Base-by-base conservation (phyloP, 2,888 invertebrate species). In the Platypus cylindrus region DNA sequence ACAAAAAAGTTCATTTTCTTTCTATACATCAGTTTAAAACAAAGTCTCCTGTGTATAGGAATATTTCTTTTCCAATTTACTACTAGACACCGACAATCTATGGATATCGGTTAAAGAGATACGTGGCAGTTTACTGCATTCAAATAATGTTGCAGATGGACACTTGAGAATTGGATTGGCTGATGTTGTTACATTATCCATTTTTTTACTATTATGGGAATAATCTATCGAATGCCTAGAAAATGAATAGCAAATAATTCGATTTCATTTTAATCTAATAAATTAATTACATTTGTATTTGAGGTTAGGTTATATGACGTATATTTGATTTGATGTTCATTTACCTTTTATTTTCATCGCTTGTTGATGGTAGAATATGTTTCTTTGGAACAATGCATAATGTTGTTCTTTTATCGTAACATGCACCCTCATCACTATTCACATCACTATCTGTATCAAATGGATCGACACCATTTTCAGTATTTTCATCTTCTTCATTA, bases 361-460 rank as follows among this genome's bases (percentile, higher is more conserved):
- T 39, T n/a, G n/a, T n/a, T n/a, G 18, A 39, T 30, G 7, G 37
- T 38, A 5, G 42, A 37, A n/a, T 38, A 42, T 8, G 38, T 34
- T 26, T 38, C 39, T 14, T 36, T 32, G 5, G 42, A 39, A 39
- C 11, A 17, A 38, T 34, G 32, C 39, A 42, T 34, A 39, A 34
- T 34, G 38, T 41, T 34, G 41, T 41, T 33, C 41, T 38, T 36
- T 41, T 41, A 34, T 41, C 41, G 15, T 38, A 41, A 33, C 41
- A 41, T 14, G 38, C 41, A 33, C 51, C 51, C 27, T 52, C 53
- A 16, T 55, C 54, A 42, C 52, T 53, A 31, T 54, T 54, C n/a
- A 75, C 74, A 46, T 82, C 83, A 52, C 82, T 85, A 54, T 85
- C 85, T 23, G 84, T 84, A 39, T 83, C 83, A 55, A 85, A 78